Evolutionary conservation across 2,888 invertebrate species (phyloP), one percentile per base, ranked within the genome.

Genomic region (Bellardia bayeri): DNA sequence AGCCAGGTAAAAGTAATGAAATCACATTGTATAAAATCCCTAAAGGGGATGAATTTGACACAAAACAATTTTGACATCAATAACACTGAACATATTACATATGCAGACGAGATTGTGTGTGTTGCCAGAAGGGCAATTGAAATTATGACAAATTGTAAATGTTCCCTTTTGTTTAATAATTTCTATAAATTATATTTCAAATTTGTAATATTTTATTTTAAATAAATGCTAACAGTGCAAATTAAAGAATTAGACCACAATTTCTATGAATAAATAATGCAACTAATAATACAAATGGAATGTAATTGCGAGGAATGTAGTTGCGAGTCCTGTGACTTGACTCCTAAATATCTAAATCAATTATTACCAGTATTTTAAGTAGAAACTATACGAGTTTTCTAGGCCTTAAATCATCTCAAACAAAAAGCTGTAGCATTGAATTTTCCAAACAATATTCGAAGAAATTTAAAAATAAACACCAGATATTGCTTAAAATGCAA

Each of bases 21-120:
- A 72, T 76, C 64, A 68, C 76, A 69, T 42, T 74, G 68, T 45
- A 80, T 40, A 51, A 56, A 49, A 54, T 75, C 82, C 85, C 85
- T 69, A 71, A 66, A 79, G 87, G 85, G 85, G 85, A 82, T 87
- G 82, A 80, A 82, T 71, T 40, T 79, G 42, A 69, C 37, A 76
- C 42, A 86, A 72, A 64, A 68, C 30, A 68, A 72, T 45, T 68
- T 72, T 72, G 82, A 58, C 56, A 51, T 13, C 51, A 63, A 69
- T 74, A 30, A 68, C 64, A 49, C 30, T 51, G 11, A 42, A 13
- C 40, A 66, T 14, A 61, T 30, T 23, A 23, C 49, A 56, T 14
- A 61, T 42, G 23, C 63, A 54, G 16, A 49, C 9, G n/a, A 16
- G 37, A 63, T 23, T 66, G 30, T 51, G 40, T 51, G 11, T 51